Base-by-base conservation (phyloP, 2,888 invertebrate species). In the Platypus cylindrus region DNA sequence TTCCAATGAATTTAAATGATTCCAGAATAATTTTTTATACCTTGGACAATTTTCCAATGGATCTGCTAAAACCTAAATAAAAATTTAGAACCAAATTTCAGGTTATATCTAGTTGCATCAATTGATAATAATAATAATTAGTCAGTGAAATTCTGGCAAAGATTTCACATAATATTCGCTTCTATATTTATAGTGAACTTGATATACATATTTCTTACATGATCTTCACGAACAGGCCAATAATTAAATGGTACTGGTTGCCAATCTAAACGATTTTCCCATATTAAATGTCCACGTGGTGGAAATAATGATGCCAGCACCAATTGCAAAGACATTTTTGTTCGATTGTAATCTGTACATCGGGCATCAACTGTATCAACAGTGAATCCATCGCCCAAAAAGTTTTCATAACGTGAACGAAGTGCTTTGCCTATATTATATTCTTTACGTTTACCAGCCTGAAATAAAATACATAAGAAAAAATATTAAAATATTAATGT, bases 251-350 rank as follows among this genome's bases (percentile, higher is more conserved):
- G 50, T 22, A 56, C 50, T 0, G 56, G 56, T 40, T 55, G 55
- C 56, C 56, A 56, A 1, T 44, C 43, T 3, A 55, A 25, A 2
- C 40, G 32, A 12, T 57, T 48, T 46, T 70, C 68, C 74, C 75
- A 75, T 39, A 66, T 60, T 51, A 69, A 64, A 14, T 62, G 48
- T 3, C 53, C 52, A 0, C 75, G 46, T 1, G 78, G 77, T 30
- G 74, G 75, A 61, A 72, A 81, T 35, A 84, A 55, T 8, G 76
- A 79, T 13, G 80, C 77, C 39, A 80, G 58, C 28, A 78, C 70
- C 15, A 74, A 62, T 45, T 73, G 67, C 29, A 78, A 71, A 31
- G 78, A 76, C 73, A 78, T 78, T 54, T 78, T 67, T 2, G 84
- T 77, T 33, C 85, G 66, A 49, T 77, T 70, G 14, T 75, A 71